phyloP scores from a whole-genome alignment of 2,113 vertebrate genomes.

The Cepphus grylle region DNA sequence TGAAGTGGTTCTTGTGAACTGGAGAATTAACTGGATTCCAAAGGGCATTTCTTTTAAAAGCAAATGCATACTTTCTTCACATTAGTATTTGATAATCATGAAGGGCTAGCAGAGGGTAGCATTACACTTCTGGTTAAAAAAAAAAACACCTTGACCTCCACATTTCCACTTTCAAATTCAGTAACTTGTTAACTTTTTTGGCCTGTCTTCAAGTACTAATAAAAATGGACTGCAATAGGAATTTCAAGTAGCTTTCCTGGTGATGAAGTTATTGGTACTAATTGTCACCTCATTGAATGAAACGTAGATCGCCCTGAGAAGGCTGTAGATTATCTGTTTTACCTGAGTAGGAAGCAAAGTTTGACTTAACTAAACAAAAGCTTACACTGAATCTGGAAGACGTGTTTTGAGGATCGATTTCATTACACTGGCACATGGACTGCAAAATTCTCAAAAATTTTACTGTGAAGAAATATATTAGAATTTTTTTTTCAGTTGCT shows the following conservation, averaged over 20 bases:
- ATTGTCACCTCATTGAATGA: background rate
- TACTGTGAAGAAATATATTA: background rate
- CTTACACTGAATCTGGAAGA: background rate
- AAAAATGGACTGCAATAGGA: background rate
- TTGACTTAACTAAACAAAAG: background rate
- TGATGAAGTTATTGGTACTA: background rate
- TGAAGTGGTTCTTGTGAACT: background rate
- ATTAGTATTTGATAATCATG: background rate
- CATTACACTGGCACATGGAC: background rate
- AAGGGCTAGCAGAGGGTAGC: background rate
- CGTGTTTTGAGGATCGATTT: background rate
- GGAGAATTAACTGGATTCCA: background rate
- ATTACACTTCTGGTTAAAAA: background rate
- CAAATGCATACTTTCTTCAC: background rate
- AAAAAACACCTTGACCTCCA: background rate
- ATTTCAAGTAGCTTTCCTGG: conserved; percentile 6
- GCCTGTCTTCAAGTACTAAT: background rate
- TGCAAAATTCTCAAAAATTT: background rate
- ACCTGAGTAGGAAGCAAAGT: background rate
- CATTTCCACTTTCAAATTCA: conserved; percentile 7
- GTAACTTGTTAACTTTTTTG: conserved; percentile 5
- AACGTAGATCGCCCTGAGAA: background rate
- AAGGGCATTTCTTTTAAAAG: background rate
- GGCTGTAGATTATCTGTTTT: background rate
- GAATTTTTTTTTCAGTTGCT: background rate